Evolutionary conservation across 2,797 vertebrate species (phyloP).

Genomic region (Periophthalmus magnuspinnatus): DNA sequence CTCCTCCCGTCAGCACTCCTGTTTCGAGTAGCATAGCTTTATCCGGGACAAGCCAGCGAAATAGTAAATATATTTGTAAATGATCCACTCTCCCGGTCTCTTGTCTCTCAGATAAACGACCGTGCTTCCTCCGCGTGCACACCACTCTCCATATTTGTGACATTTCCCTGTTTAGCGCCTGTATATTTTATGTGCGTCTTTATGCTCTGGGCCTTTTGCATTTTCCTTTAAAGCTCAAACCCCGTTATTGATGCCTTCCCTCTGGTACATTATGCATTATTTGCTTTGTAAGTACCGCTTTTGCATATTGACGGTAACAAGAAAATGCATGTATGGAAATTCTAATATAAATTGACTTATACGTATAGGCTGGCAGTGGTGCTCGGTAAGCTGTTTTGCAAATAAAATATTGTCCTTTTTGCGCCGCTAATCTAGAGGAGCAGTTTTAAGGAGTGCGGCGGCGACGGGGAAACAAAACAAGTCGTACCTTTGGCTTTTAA

Average conservation of each 20-base stretch:
- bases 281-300: conserved; percentile 98
- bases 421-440: conserved; percentile 92
- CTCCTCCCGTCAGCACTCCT: background rate
- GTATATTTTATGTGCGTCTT: conserved; percentile 80
- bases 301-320: conserved; percentile 99
- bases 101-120: conserved; percentile 82
- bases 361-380: conserved; percentile 87
- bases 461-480: conserved; percentile 51
- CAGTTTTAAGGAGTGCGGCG: conserved; percentile 71
- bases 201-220: conserved; percentile 78
- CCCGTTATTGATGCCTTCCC: conserved; percentile 91
- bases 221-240: conserved; percentile 96
- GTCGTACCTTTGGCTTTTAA: conserved; percentile 75
- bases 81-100: conserved; percentile 77
- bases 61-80: conserved; percentile 78
- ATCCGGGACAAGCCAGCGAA: conserved; percentile 64
- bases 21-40: conserved; percentile 53
- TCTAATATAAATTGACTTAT: conserved; percentile 99
- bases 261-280: conserved; percentile 98
- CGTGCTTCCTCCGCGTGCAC: conserved; percentile 72
- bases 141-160: conserved; percentile 85
- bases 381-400: conserved; percentile 97
- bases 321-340: conserved; percentile 99
- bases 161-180: conserved; percentile 83
- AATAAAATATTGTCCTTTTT: conserved; percentile 90